A percentile compares a stretch with the other conserved stretches of the same genome.
Evolutionary conservation across 2,888 invertebrate species (phyloP).

Genomic region (Phorcus lineatus): DNA sequence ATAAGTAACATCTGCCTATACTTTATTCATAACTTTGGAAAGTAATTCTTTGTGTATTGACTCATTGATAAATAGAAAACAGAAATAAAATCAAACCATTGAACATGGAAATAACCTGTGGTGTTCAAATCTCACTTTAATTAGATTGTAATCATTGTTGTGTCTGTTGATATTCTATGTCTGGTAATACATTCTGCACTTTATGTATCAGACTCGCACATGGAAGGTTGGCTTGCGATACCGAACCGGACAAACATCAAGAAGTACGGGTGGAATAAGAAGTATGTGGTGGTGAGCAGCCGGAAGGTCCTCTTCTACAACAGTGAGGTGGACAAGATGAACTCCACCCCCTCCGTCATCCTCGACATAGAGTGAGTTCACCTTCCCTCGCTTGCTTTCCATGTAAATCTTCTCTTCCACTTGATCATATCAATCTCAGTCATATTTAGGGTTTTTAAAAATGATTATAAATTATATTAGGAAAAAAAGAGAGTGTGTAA

Average conservation of each 20-base stretch:
- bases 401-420: background rate
- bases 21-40: too few species aligned
- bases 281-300: conserved; percentile 96
- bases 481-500: too few species aligned
- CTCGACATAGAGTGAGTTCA: conserved; percentile 90
- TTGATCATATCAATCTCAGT: background rate
- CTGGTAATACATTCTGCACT: too few species aligned
- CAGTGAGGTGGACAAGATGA: conserved; percentile 91
- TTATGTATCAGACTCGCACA: conserved; percentile 73
- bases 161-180: too few species aligned
- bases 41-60: too few species aligned
- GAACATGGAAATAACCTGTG: too few species aligned
- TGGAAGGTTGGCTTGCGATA: conserved; percentile 97
- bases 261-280: conserved; percentile 96
- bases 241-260: conserved; percentile 96
- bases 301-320: conserved; percentile 98
- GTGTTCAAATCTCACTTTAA: too few species aligned
- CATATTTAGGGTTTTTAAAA: background rate
- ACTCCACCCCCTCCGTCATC: conserved; percentile 94
- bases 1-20: too few species aligned
- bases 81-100: too few species aligned
- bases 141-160: too few species aligned
- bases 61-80: too few species aligned
- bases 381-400: background rate
- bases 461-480: too few species aligned